phyloP scores from a whole-genome alignment of 2,113 vertebrate genomes.

The Tyto alba region DNA sequence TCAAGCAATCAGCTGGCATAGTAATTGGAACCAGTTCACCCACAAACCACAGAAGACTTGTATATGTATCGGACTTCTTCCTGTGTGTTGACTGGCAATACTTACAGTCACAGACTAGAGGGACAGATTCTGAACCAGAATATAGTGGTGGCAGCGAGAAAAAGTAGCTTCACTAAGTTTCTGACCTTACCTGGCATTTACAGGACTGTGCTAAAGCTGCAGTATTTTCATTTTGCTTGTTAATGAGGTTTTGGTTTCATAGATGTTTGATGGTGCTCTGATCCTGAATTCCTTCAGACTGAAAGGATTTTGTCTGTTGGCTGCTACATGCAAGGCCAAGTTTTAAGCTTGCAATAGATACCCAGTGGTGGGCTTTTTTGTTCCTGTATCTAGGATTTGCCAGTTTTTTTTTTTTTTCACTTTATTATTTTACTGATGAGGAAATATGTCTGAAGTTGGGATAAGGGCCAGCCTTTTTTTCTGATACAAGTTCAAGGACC shows the following conservation, averaged over 20 bases:
- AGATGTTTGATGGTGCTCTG: background rate
- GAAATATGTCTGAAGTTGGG: background rate
- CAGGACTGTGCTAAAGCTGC: background rate
- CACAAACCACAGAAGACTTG: constrained; percentile 34
- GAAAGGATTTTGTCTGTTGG: background rate
- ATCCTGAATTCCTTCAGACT: background rate
- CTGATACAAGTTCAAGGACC: background rate
- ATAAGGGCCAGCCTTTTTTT: background rate
- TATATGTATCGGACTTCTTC: background rate
- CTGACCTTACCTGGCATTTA: background rate
- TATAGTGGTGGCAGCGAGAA: background rate
- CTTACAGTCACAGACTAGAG: background rate
- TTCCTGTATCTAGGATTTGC: background rate
- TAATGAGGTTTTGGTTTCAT: background rate
- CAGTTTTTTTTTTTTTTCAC: background rate
- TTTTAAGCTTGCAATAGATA: background rate
- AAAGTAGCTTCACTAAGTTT: background rate
- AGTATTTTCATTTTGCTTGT: background rate
- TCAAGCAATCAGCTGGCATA: background rate
- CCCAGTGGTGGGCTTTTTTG: background rate
- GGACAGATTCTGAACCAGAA: background rate
- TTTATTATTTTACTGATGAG: background rate
- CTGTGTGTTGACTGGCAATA: background rate
- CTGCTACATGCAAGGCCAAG: fast-evolving
- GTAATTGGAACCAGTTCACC: constrained; percentile 53